These are phyloP conservation scores for Metalampra italica DNA, from an alignment of 2,888 invertebrate species.

Conservation along the genomic window DNA sequence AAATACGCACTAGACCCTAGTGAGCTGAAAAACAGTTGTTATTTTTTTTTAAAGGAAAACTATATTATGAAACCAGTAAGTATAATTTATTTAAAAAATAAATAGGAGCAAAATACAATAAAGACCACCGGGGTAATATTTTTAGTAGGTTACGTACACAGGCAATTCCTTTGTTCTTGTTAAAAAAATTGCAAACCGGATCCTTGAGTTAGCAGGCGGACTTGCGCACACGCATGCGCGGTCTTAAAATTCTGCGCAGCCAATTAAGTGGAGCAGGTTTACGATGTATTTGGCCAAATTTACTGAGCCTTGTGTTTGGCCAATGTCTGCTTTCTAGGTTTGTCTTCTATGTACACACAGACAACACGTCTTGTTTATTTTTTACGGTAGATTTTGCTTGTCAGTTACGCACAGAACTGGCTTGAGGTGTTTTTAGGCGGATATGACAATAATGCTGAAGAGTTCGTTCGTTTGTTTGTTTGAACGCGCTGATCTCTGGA, in stretches of 20 bases:
- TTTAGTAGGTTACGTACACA: background rate
- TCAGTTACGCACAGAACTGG: background rate
- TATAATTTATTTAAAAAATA: no score
- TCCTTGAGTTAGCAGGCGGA: slow-evolving; percentile 1
- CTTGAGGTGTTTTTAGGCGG: background rate
- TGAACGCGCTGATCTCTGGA: no score
- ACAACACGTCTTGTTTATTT: slow-evolving; percentile 9
- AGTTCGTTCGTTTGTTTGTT: no score
- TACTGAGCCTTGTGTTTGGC: slow-evolving; percentile 9
- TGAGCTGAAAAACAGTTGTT: no score
- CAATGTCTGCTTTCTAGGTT: background rate
- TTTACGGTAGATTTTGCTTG: slow-evolving; percentile 5
- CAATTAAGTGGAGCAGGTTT: slow-evolving; percentile 30
- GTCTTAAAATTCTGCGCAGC: slow-evolving; percentile 22
- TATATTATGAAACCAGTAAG: no score
- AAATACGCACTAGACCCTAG: no score
- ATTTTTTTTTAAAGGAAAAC: no score
- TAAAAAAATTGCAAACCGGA: slow-evolving; percentile 15
- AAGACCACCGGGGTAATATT: background rate
- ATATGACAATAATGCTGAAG: background rate
- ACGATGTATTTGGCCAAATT: slow-evolving; percentile 16
- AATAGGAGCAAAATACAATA: no score
- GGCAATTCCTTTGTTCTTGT: slow-evolving; percentile 13
- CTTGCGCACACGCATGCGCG: slow-evolving; percentile 11
- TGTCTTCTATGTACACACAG: slow-evolving; percentile 5